phyloP scores from a whole-genome alignment of 2,888 invertebrate genomes.

The Pilophorus perplexus region DNA sequence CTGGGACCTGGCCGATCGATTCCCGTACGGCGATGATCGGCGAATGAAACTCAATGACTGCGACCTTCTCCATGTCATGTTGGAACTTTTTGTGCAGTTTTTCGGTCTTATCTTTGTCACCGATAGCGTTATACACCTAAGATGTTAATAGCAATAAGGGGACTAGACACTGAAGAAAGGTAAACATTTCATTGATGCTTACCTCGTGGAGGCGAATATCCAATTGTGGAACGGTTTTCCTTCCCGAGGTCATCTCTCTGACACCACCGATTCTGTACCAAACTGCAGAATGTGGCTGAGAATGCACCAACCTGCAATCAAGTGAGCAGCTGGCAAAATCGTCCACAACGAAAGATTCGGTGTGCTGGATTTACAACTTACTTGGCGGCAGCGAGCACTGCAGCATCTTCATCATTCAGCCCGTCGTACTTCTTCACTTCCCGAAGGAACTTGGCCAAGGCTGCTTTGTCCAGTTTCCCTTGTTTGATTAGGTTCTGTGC shows the following conservation, averaged over 20 bases:
- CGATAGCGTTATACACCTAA: slow-evolving; percentile 54
- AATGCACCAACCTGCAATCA: slow-evolving; percentile 53
- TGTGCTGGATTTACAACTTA: slow-evolving; percentile 46
- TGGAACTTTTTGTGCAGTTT: slow-evolving; percentile 36
- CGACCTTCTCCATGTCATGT: slow-evolving; percentile 51
- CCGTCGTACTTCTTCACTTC: slow-evolving; percentile 56
- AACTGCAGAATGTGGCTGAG: slow-evolving; percentile 56
- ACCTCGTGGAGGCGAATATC: slow-evolving; percentile 56
- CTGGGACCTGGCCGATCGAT: slow-evolving; percentile 55
- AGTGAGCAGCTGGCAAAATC: neutral
- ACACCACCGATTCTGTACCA: slow-evolving; percentile 62
- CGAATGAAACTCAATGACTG: slow-evolving; percentile 58
- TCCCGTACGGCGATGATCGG: slow-evolving; percentile 58
- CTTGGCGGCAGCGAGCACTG: slow-evolving; percentile 57
- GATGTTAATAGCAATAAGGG: neutral
- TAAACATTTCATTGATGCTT: no score
- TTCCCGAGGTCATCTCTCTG: slow-evolving; percentile 55
- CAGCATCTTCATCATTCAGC: slow-evolving; percentile 57
- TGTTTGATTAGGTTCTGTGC: slow-evolving; percentile 51
- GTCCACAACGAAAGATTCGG: neutral
- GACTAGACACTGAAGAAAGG: no score
- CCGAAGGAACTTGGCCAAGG: slow-evolving; percentile 54
- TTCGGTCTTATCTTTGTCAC: slow-evolving; percentile 51
- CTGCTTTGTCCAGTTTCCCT: slow-evolving; percentile 53
- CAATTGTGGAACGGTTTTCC: slow-evolving; percentile 54